Conservation (phyloP, 2,113 vertebrate genomes). For the Amphiprion percula region DNA sequence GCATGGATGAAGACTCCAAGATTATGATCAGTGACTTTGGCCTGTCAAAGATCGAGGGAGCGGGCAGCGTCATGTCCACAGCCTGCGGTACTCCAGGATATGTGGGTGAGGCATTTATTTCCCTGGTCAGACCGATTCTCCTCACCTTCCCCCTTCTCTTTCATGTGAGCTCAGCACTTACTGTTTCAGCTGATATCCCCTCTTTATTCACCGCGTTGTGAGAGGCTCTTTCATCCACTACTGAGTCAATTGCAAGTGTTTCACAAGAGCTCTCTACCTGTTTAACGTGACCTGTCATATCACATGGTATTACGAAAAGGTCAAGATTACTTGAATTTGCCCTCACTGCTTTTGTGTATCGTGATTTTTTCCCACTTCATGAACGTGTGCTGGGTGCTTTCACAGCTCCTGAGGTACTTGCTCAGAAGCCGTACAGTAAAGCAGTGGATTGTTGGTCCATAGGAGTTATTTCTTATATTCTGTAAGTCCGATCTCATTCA, state of each 20-base stretch:
- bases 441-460: conserved; percentile 99
- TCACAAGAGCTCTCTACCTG: conserved; percentile 72
- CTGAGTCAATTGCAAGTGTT: conserved; percentile 71
- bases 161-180: conserved; percentile 46
- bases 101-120: conserved; percentile 72
- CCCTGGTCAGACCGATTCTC: conserved; percentile 18
- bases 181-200: conserved; percentile 46
- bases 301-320: conserved; percentile 56
- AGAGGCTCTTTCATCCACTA: conserved; percentile 72
- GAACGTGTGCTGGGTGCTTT: conserved; percentile 15
- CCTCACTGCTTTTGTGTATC: conserved; percentile 6
- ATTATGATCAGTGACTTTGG: conserved; percentile 85
- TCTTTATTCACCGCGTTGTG: conserved; percentile 47
- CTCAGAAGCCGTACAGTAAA: conserved; percentile 98
- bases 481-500: conserved; percentile 85
- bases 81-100: conserved; percentile 83
- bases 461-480: conserved; percentile 96
- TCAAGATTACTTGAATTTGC: conserved; percentile 60
- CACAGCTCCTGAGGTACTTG: conserved; percentile 95
- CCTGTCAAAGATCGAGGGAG: conserved; percentile 81
- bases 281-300: conserved; percentile 61
- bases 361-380: conserved; percentile 18
- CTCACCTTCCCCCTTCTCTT: conserved; percentile 17
- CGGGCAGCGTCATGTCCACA: conserved; percentile 83
- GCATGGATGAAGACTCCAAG: conserved; percentile 83